A percentile compares a stretch with the other conserved stretches of the same genome.
Conservation (phyloP, 2,888 invertebrate genomes). For the Steinernema hermaphroditum region DNA sequence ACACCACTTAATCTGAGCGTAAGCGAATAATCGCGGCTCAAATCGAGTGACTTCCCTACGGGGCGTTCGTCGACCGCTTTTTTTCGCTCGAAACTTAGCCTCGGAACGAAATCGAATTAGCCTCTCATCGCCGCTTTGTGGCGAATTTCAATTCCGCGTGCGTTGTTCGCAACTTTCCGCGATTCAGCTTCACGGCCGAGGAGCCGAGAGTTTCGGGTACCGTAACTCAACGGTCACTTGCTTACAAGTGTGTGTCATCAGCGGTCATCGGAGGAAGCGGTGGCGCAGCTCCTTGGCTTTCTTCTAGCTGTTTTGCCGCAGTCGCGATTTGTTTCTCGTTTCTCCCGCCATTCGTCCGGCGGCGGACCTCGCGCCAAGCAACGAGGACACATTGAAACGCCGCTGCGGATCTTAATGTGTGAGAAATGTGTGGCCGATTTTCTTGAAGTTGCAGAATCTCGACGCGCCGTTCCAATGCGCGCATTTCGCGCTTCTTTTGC, state of each 20-base stretch:
- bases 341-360: slow-evolving; percentile 21
- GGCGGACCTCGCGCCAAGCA: slow-evolving; percentile 17
- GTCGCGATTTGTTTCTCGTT: slow-evolving; percentile 25
- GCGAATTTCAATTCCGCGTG: not conserved
- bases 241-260: slow-evolving; percentile 3
- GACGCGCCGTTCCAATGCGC: too few relatives aligned
- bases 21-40: not conserved
- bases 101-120: too few relatives aligned
- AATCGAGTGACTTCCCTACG: not conserved
- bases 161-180: not conserved
- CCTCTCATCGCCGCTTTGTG: too few relatives aligned
- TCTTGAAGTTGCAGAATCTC: not conserved
- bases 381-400: not conserved
- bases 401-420: slow-evolving; percentile 6
- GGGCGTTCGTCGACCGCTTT: not conserved
- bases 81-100: too few relatives aligned
- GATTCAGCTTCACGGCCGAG: not conserved
- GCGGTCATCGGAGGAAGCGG: not conserved
- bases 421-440: slow-evolving; percentile 12
- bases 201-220: not conserved
- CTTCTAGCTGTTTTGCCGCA: not conserved
- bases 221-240: not conserved
- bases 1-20: not conserved
- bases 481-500: too few relatives aligned
- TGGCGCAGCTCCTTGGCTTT: not conserved